These are phyloP conservation scores for Melieria crassipennis DNA, from an alignment of 2,888 invertebrate genomes.

Conservation along the genomic window DNA sequence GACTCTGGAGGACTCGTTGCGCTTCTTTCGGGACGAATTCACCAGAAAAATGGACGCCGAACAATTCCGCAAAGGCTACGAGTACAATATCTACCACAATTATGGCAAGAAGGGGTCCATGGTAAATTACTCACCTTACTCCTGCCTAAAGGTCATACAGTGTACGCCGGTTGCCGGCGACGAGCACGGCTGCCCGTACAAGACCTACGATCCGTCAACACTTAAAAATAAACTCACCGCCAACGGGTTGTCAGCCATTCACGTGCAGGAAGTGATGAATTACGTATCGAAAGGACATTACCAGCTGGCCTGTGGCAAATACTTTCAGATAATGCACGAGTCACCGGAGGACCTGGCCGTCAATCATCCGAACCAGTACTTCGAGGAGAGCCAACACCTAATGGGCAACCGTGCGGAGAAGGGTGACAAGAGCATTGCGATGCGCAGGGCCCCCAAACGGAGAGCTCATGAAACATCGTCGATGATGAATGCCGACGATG, in stretches of 20 bases:
- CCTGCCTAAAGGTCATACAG: constrained; percentile 91
- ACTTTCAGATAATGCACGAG: constrained; percentile 80
- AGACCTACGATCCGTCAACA: constrained; percentile 77
- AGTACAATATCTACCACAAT: constrained; percentile 90
- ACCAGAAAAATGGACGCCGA: constrained; percentile 83
- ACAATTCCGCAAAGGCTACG: constrained; percentile 92
- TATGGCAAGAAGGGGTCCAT: constrained; percentile 96
- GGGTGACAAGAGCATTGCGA: constrained; percentile 13
- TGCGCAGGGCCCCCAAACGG: constrained; percentile 38
- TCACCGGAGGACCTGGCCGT: constrained; percentile 74
- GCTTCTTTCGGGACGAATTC: constrained; percentile 93
- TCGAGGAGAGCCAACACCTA: constrained; percentile 79
- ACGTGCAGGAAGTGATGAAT: constrained; percentile 76
- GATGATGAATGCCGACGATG: constrained; percentile 57
- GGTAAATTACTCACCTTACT: constrained; percentile 88
- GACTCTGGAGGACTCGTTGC: constrained; percentile 85
- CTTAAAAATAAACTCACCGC: constrained; percentile 78
- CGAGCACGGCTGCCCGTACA: constrained; percentile 94
- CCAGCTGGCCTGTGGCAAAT: constrained; percentile 89
- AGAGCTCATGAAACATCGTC: constrained; percentile 34
- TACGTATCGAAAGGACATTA: constrained; percentile 81
- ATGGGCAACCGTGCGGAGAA: constrained; percentile 58
- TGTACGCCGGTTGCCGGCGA: constrained; percentile 72
- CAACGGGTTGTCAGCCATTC: constrained; percentile 73
- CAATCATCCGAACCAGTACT: constrained; percentile 93